These are phyloP conservation scores for Planococcus citri DNA, from an alignment of 1,140 invertebrate genomes.

Conservation along the genomic window DNA sequence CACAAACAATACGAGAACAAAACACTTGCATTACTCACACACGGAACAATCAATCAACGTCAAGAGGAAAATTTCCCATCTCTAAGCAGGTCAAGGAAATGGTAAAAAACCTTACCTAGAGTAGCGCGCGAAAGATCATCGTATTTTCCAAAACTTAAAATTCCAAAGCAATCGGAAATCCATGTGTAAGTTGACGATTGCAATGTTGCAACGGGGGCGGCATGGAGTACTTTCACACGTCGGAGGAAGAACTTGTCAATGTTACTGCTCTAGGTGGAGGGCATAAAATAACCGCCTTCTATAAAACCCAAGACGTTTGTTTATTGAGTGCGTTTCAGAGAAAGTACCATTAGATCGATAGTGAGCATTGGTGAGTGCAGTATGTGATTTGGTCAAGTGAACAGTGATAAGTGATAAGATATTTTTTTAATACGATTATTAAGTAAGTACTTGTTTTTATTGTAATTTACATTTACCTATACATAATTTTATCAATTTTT, in stretches of 20 bases:
- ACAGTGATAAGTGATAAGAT: slow-evolving; percentile 2
- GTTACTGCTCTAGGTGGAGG: neutral
- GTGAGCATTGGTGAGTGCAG: neutral
- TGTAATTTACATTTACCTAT: neutral
- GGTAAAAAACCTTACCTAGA: neutral
- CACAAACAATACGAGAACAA: too few species aligned
- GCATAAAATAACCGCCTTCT: neutral
- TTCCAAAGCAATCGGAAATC: neutral
- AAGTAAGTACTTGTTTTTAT: neutral
- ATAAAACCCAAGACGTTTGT: slow-evolving; percentile 5
- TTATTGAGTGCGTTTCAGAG: neutral
- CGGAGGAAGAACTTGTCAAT: neutral
- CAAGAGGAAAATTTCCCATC: neutral
- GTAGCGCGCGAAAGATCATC: neutral
- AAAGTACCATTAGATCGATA: neutral
- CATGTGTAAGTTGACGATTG: neutral
- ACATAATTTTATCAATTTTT: too few species aligned
- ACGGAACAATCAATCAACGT: too few species aligned
- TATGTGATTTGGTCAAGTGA: neutral
- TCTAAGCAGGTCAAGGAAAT: neutral
- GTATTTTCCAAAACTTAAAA: neutral
- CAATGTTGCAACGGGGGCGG: slow-evolving; percentile 4
- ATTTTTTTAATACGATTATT: neutral
- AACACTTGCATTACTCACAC: too few species aligned
- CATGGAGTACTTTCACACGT: neutral